Conservation (phyloP, 2,797 vertebrate species). For the Sparus aurata region DNA sequence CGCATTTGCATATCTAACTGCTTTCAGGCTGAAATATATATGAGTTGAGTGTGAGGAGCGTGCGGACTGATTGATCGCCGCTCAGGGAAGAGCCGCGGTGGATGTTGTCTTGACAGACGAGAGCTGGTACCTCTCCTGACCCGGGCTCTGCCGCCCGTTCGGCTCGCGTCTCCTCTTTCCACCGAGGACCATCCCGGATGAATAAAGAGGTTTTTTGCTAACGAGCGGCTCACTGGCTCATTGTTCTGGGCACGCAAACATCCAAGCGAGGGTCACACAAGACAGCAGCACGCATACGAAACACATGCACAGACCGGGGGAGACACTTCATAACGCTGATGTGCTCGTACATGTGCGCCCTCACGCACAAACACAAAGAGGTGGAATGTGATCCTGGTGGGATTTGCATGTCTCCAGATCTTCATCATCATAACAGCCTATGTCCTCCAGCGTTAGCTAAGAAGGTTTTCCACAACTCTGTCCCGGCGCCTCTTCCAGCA, state of each 20-base stretch:
- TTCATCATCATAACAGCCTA: slow-evolving; percentile 52
- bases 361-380: slow-evolving; percentile 10
- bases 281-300: slow-evolving; percentile 5
- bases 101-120: slow-evolving; percentile 29
- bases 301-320: neutral
- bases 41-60: slow-evolving; percentile 11
- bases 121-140: slow-evolving; percentile 41
- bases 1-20: slow-evolving; percentile 59
- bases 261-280: slow-evolving; percentile 42
- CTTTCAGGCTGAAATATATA: slow-evolving; percentile 56
- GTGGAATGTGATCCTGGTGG: slow-evolving; percentile 65
- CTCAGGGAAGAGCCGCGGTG: slow-evolving; percentile 20
- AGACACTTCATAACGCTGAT: slow-evolving; percentile 14
- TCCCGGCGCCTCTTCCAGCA: slow-evolving; percentile 53
- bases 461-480: slow-evolving; percentile 72
- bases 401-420: slow-evolving; percentile 72
- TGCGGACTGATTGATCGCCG: slow-evolving; percentile 22
- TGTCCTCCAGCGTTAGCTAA: slow-evolving; percentile 60
- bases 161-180: slow-evolving; percentile 56
- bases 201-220: slow-evolving; percentile 49
- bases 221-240: slow-evolving; percentile 61
- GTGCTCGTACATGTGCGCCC: slow-evolving; percentile 8
- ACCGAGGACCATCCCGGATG: slow-evolving; percentile 50
- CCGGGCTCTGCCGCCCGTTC: slow-evolving; percentile 21
- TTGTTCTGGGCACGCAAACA: slow-evolving; percentile 59